These are phyloP conservation scores for Microplitis mediator DNA, from an alignment of 1,140 invertebrate genomes.

Conservation along the genomic window DNA sequence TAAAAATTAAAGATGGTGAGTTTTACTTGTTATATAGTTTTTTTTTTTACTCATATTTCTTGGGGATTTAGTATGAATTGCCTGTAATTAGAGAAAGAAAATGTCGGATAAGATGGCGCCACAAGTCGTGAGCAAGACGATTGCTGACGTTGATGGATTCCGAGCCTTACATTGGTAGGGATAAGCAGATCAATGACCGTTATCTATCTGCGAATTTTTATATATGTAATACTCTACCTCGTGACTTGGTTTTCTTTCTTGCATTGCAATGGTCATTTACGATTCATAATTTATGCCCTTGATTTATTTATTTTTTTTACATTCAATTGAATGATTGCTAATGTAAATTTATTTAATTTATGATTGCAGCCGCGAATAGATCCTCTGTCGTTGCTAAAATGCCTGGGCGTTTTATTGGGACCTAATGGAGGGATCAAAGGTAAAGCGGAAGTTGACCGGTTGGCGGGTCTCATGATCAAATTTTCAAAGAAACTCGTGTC, in stretches of 20 bases:
- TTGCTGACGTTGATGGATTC: neutral
- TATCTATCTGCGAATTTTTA: too few relatives aligned
- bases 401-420: constrained; percentile 81
- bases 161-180: neutral
- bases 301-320: neutral
- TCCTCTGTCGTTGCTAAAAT: constrained; percentile 84
- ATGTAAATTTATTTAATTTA: constrained; percentile 35
- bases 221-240: too few relatives aligned
- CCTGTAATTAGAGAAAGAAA: neutral
- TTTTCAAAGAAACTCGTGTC: constrained; percentile 95
- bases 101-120: constrained; percentile 4
- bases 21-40: neutral
- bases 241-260: too few relatives aligned
- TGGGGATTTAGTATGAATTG: too few relatives aligned
- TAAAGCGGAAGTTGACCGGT: constrained; percentile 80
- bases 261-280: neutral
- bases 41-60: neutral
- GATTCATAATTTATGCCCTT: neutral
- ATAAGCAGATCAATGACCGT: neutral
- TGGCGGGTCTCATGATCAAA: constrained; percentile 92
- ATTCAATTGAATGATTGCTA: constrained; percentile 5
- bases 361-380: constrained; percentile 87
- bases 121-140: neutral
- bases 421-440: constrained; percentile 85
- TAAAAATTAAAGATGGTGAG: constrained; percentile 14